Evolutionary conservation across 2,113 vertebrate genomes (phyloP).

Genomic region (Periophthalmus modestus): DNA sequence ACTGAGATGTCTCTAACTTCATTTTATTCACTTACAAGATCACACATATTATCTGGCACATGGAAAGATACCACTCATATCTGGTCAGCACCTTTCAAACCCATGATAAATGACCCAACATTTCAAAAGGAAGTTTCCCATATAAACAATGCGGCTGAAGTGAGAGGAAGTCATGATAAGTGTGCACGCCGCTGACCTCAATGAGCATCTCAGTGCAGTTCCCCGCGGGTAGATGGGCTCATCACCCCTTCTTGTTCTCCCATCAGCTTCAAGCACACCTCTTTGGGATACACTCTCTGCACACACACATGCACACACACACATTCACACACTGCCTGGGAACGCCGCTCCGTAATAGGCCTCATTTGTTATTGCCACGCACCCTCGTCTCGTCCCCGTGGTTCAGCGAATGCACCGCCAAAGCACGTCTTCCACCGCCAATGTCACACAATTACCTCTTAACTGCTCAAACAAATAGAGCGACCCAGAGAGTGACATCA

Average conservation of each 20-base stretch:
- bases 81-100: slow-evolving; percentile 5
- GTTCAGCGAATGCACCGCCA: slow-evolving; percentile 76
- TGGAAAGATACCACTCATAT: slow-evolving; percentile 7
- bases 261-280: slow-evolving; percentile 48
- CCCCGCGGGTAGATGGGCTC: slow-evolving; percentile 68
- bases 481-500: slow-evolving; percentile 95
- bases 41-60: background rate
- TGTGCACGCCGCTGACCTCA: slow-evolving; percentile 55
- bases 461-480: slow-evolving; percentile 99
- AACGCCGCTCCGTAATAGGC: slow-evolving; percentile 74
- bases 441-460: slow-evolving; percentile 99
- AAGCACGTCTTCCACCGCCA: slow-evolving; percentile 84
- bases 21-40: background rate
- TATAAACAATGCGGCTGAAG: slow-evolving; percentile 53
- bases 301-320: slow-evolving; percentile 34
- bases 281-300: slow-evolving; percentile 20
- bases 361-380: slow-evolving; percentile 84
- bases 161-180: slow-evolving; percentile 57
- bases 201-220: slow-evolving; percentile 70
- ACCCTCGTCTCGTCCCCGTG: slow-evolving; percentile 74
- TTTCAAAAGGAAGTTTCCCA: slow-evolving; percentile 14
- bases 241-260: slow-evolving; percentile 58
- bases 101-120: background rate
- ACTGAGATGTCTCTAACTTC: background rate
- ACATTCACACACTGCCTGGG: slow-evolving; percentile 51